Base-by-base conservation (phyloP, 1,140 invertebrate genomes). In the Diorhabda elongata region DNA sequence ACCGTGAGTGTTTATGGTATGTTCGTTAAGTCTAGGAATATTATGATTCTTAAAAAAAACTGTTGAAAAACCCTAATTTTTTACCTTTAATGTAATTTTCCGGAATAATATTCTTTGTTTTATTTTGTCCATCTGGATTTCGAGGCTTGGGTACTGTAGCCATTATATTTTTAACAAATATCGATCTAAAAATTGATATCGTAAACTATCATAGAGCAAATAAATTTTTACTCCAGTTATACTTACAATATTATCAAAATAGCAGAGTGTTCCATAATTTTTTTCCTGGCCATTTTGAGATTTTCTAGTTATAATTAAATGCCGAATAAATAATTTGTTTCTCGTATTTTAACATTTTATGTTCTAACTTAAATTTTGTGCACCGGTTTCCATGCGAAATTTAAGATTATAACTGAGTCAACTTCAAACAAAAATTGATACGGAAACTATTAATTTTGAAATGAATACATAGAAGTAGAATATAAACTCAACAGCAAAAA, bases 71-170 rank as follows among this genome's bases (percentile, higher is more conserved):
- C 26, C 26, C 26, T 26, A 26, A 26, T 26, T 26, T 26, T 8
- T 26, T 73, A 79, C 78, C 78, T 74, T 76, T 77, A n/a, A 78
- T 67, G 69, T 80, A 80, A 68, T 77, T 72, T 66, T 79, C 75
- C 26, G 77, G 77, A 56, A 80, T 71, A 42, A 80, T 77, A 26
- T 63, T 77, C 68, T 77, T 79, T 8, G 76, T 73, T 69, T 74
- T 74, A 61, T 73, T 76, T n/a, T 70, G 71, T 8, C 47, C 70
- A 61, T 69, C 72, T 11, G 72, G 72, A 61, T 74, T 71, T 68
- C 68, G 45, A 44, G 74, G 72, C 71, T 77, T 76, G 44, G 73
- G 74, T 41, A 77, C 69, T 44, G 66, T 66, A 57, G 70, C 70
- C 11, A 26, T 3, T 26, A 11, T n/a, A 4, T 9, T 60, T 11